Conservation (phyloP, 2,888 invertebrate genomes). For the Pristionchus entomophagus region DNA sequence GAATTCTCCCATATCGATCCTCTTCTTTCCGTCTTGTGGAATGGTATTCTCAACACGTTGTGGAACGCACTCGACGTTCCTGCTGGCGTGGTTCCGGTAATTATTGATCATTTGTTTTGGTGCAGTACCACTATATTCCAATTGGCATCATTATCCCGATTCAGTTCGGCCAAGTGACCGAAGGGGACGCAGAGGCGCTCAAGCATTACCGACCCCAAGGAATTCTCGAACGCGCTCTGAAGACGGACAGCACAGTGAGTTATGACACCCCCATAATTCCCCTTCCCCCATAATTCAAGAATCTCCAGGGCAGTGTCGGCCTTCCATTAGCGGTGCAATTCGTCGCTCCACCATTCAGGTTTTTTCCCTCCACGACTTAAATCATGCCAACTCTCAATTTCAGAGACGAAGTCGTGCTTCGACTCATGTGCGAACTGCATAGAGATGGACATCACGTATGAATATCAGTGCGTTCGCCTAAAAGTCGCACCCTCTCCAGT, state of each 20-base stretch:
- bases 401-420: conserved; percentile 3
- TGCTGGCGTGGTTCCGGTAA: conserved; percentile 8
- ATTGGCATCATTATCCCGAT: no score
- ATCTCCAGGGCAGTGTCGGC: not conserved
- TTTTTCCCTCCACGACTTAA: not conserved
- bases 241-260: not conserved
- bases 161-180: not conserved
- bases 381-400: not conserved
- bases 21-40: not conserved
- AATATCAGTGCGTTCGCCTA: no score
- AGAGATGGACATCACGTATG: no score
- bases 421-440: conserved; percentile 20
- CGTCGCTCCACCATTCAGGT: not conserved
- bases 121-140: no score
- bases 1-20: not conserved
- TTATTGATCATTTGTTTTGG: not conserved
- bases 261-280: no score
- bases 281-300: no score
- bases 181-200: not conserved
- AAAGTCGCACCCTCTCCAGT: no score
- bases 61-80: conserved; percentile 10
- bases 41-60: not conserved
- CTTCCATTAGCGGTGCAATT: not conserved
- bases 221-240: not conserved
- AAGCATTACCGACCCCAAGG: not conserved